Percentiles rank a stretch among this genome's conserved stretches.
phyloP scores from a whole-genome alignment of 2,113 vertebrate genomes.

The Ailurus styani region DNA sequence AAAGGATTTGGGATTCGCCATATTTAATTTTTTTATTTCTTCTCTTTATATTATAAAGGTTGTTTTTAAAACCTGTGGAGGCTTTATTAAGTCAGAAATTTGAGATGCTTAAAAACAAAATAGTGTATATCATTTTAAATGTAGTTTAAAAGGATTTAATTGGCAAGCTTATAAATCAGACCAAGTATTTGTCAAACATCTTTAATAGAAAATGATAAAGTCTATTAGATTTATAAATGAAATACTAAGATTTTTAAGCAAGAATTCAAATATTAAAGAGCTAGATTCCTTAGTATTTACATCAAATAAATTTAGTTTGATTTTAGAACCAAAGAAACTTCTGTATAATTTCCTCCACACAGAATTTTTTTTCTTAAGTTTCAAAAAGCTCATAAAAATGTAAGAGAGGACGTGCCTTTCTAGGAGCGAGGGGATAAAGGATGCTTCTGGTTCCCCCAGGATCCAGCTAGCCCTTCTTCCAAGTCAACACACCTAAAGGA shows the following conservation, averaged over 20 bases:
- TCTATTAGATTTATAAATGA: background rate
- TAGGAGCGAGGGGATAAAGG: no score
- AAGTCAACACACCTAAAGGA: no score
- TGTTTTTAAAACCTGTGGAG: background rate
- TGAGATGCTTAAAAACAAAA: background rate
- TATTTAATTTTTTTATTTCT: background rate
- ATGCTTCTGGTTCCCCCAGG: fast-evolving
- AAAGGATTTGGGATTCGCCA: background rate
- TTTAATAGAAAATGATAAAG: background rate
- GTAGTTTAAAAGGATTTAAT: background rate
- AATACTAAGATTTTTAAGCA: background rate
- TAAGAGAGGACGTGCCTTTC: background rate
- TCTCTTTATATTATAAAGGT: background rate
- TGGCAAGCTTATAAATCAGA: background rate
- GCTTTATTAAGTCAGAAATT: background rate
- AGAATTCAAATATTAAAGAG: background rate
- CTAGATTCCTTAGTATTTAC: background rate
- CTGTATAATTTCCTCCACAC: background rate
- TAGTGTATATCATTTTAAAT: background rate
- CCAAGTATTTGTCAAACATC: background rate
- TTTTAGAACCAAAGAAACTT: background rate
- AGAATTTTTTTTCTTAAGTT: background rate
- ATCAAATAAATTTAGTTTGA: background rate
- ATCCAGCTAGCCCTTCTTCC: background rate
- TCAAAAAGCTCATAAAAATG: background rate